Base-by-base conservation (phyloP, 2,113 vertebrate genomes). In the Ramphastos sulfuratus region DNA sequence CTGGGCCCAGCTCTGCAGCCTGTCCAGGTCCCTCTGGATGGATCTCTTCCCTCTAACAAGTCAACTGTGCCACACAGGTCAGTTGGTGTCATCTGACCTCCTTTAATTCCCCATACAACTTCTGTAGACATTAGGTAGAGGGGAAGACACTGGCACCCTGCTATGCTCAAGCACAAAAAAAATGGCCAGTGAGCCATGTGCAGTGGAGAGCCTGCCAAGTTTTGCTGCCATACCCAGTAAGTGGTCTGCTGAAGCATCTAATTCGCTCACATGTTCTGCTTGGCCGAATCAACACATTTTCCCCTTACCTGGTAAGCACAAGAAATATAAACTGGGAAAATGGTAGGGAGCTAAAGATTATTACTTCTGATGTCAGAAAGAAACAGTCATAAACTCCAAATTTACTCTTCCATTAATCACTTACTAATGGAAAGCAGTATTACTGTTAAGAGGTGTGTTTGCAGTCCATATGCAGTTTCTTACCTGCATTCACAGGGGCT, bases 401-500 rank as follows among this genome's bases (percentile, higher is more conserved):
- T 89, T 71, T 83, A 4, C 10, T 67, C 23, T 66, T 94, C 35
- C 35, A 18, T 54, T 82, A 77, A 31, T 80, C 71, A 60, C 4
- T 58, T 73, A 46, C 35, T 46, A 90, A 61, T 12, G 2, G 18
- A 87, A 84, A 77, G 18, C 39, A 81, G 12, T 23, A 73, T 20
- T 71, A 72, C 21, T 42, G 76, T 27, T 18, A 66, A 33, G 6
- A 55, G 63, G 23, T 23, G 5, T 28, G 46, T 42, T 58, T 64
- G 16, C 6, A 77, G 31, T 52, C 20, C 20, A 35, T 2, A 50
- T 9, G 35, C 9, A 59, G 10, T 70, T 90, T 85, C 79, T 96
- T 95, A 98, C 98, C 97, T 97, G 98, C 65, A 96, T 92, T 98
- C 60, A 91, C 73, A 91, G 98, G 89, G 37, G 96, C 60, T 71